Evolutionary conservation across 2,797 vertebrate genomes (phyloP).

Genomic region (Glyptemys insculpta): DNA sequence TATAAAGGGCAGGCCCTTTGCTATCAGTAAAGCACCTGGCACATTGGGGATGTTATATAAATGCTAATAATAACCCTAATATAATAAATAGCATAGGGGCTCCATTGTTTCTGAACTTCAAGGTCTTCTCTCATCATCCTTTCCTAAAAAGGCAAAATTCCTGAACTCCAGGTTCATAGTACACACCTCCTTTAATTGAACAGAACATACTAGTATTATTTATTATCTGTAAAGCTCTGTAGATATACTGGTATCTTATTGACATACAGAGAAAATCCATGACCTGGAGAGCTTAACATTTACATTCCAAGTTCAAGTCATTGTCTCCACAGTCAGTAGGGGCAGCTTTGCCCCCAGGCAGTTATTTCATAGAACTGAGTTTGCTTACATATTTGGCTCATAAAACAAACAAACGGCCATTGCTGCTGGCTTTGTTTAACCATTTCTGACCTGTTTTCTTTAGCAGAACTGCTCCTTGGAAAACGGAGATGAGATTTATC

Average conservation of each 20-base stretch:
- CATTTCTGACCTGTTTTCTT: not conserved
- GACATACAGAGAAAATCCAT: not conserved
- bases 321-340: not conserved
- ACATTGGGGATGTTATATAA: not conserved
- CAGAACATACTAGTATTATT: not conserved
- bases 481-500: constrained; percentile 39
- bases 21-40: not conserved
- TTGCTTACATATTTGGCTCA: not conserved
- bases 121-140: not conserved
- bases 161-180: not conserved
- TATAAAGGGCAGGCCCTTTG: not conserved
- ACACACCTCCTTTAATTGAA: not conserved
- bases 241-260: not conserved
- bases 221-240: not conserved
- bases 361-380: not conserved
- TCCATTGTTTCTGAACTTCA: not conserved
- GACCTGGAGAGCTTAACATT: not conserved
- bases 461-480: constrained; percentile 13
- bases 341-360: not conserved
- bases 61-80: not conserved
- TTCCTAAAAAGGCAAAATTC: not conserved
- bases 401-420: fast-evolving
- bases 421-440: not conserved
- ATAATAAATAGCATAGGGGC: not conserved
- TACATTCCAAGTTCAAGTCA: not conserved